phyloP scores from a whole-genome alignment of 2,888 invertebrate genomes.

The Sinhomidia bicolor region DNA sequence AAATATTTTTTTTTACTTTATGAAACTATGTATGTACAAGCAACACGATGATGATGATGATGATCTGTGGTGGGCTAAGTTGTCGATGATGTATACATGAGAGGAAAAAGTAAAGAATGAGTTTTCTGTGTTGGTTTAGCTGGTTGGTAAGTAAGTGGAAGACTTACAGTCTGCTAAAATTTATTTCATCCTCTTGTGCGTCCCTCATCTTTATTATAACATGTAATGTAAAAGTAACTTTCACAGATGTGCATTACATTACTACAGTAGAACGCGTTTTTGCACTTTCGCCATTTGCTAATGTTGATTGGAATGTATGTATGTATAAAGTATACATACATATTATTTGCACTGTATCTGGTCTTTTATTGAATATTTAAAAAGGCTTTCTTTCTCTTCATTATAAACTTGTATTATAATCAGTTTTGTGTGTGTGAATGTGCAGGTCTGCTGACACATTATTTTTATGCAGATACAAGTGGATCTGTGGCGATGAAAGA shows the following conservation, averaged over 20 bases:
- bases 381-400: conserved; percentile 24
- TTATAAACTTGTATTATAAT: neutral
- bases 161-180: neutral
- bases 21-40: neutral
- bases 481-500: conserved; percentile 31
- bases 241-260: neutral
- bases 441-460: conserved; percentile 23
- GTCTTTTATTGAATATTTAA: no score
- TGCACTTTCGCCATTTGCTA: neutral
- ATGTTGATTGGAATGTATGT: no score
- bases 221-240: neutral
- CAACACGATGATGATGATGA: no score
- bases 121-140: neutral
- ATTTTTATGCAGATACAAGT: conserved; percentile 35
- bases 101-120: neutral
- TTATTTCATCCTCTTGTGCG: neutral
- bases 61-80: neutral
- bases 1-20: conserved; percentile 26
- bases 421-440: conserved; percentile 9
- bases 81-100: neutral
- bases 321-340: no score
- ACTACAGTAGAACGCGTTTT: no score
- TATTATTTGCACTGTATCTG: no score
- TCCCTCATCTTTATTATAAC: neutral
- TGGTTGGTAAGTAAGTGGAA: neutral